Conservation (phyloP, 2,888 invertebrate species). For the Sussaba pulchella region DNA sequence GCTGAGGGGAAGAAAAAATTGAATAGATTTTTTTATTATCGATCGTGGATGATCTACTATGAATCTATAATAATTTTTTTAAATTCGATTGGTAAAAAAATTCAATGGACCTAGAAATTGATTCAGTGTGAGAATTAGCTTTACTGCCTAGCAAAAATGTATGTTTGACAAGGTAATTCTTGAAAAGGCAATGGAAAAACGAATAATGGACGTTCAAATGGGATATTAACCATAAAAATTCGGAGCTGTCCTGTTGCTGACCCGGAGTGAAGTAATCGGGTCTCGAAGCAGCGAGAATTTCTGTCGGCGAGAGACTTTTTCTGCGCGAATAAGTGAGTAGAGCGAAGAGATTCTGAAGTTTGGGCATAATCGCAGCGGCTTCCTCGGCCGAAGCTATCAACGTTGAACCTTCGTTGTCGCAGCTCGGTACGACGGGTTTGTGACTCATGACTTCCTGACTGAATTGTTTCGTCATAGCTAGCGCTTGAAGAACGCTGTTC, state of each 20-base stretch:
- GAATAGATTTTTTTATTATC: background rate
- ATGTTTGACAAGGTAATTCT: no score
- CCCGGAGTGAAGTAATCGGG: constrained; percentile 92
- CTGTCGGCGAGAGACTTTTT: constrained; percentile 89
- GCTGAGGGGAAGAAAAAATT: constrained; percentile 77
- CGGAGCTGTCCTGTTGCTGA: constrained; percentile 95
- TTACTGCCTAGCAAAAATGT: no score
- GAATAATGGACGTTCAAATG: background rate
- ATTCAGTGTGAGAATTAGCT: no score
- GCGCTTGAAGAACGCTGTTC: constrained; percentile 94
- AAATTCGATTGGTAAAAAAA: no score
- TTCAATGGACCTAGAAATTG: no score
- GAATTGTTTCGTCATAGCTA: constrained; percentile 93
- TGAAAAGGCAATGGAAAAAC: no score
- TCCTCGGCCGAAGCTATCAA: constrained; percentile 58
- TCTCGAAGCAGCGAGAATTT: constrained; percentile 89
- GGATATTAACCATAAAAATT: constrained; percentile 89
- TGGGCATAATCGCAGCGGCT: constrained; percentile 84
- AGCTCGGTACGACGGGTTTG: constrained; percentile 62
- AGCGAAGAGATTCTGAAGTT: constrained; percentile 91
- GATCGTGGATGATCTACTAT: background rate
- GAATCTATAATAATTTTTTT: background rate
- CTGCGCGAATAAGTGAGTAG: constrained; percentile 89
- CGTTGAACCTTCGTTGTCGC: constrained; percentile 58
- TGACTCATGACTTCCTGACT: constrained; percentile 87